Base-by-base conservation (phyloP, 2,888 invertebrate species). In the Macrophya annulata region DNA sequence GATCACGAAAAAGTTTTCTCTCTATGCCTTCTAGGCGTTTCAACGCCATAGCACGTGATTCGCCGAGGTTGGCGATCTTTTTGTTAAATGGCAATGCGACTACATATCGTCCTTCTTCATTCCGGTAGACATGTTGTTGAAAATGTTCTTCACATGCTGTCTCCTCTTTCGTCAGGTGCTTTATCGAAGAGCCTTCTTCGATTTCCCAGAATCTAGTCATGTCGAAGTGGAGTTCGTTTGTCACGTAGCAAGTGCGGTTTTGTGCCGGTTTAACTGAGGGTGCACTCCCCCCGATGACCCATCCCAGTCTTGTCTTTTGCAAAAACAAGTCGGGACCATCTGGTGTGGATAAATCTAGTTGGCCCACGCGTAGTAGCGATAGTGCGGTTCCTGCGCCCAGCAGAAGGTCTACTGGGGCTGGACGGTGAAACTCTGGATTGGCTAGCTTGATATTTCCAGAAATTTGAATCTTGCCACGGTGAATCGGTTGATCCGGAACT, bases 251-350 rank as follows among this genome's bases (percentile, higher is more conserved):
- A 10, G 8, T n/a, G n/a, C 21, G 9, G 1, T 59, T 59, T 6
- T 21, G 59, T 8, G 21, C 9, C n/a, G 9, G 21, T 59, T 25
- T 8, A 21, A n/a, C 9, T 2, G 59, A 21, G 6, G 59, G 59
- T 10, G 59, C 21, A 10, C 59, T 59, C 25, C 88, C 88, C n/a
- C 85, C 88, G 10, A 87, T 85, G 8, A 86, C 85, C 88, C 87
- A 87, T 10, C 86, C 87, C 55, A 87, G 86, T 10, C 85, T 86
- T 10, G 88, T 85, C 71, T 86, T 85, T 51, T 86, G 82, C 21
- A 85, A 15, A 37, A 31, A 55, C 9, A 85, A 17, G 37, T 85
- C 85, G 8, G 31, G 21, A 12, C 48, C 68, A 43, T 43, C 43
- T 55, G 45, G 31, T 10, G 31, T 17, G 0, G 85, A 77, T 6